These are phyloP conservation scores for Geopemphigus sp. DNA, from an alignment of 1,140 invertebrate species.

Conservation along the genomic window DNA sequence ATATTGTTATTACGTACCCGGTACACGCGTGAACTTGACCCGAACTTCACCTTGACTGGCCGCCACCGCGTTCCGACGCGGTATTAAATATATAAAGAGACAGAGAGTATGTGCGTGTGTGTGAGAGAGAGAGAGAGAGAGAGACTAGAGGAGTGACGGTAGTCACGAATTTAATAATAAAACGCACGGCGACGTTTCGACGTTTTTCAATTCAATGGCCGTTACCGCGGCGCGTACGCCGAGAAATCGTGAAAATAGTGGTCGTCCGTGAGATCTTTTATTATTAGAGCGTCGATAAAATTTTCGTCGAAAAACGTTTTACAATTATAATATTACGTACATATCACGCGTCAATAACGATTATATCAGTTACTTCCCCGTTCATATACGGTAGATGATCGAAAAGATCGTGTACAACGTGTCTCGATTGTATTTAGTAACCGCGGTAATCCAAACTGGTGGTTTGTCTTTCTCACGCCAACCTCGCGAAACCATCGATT, in stretches of 20 bases:
- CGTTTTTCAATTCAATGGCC: not conserved
- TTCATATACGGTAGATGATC: not conserved
- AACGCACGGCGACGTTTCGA: not conserved
- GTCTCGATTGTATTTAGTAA: not conserved
- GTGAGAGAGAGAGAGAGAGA: no score
- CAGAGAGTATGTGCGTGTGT: no score
- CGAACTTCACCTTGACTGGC: no score
- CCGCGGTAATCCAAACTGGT: not conserved
- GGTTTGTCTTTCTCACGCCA: no score
- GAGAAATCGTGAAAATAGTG: not conserved
- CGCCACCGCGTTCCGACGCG: no score
- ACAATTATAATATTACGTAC: not conserved
- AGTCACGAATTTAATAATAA: constrained; percentile 4
- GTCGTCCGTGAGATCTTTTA: constrained; percentile 11
- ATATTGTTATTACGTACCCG: no score
- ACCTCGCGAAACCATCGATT: not conserved
- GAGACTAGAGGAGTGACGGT: not conserved
- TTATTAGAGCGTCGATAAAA: constrained; percentile 10
- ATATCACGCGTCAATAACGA: constrained; percentile 21
- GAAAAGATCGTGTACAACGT: not conserved
- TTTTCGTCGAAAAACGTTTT: not conserved
- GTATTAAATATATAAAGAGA: no score
- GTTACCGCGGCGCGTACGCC: no score
- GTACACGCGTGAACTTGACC: no score
- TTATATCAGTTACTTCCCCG: no score